Percentiles rank a stretch among this genome's conserved stretches.
Evolutionary conservation across 2,113 vertebrate genomes (phyloP).

Genomic region (Axis porcinus): DNA sequence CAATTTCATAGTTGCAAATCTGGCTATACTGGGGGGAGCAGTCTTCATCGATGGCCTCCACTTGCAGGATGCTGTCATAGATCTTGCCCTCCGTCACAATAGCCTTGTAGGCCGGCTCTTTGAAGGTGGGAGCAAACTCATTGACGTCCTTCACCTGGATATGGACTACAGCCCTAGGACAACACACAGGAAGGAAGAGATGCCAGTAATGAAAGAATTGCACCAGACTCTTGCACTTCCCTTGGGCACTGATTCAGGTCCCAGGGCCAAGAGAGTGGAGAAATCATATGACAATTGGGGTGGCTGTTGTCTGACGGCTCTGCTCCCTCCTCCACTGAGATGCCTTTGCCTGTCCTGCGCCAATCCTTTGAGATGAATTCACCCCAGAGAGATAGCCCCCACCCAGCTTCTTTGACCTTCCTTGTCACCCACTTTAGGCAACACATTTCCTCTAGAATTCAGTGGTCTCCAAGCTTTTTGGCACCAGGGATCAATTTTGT

Average conservation of each 20-base stretch:
- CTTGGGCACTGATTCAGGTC: background rate
- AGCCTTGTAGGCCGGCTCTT: conserved; percentile 88
- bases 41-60: conserved; percentile 94
- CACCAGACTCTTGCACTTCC: rapidly evolving
- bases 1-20: conserved; percentile 97
- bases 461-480: background rate
- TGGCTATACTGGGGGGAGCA: conserved; percentile 98
- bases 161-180: conserved; percentile 93
- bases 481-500: background rate
- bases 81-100: conserved; percentile 94
- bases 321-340: background rate
- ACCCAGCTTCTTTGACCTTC: background rate
- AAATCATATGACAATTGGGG: rapidly evolving
- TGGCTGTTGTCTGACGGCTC: background rate
- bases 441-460: rapidly evolving
- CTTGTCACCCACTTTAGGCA: background rate
- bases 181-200: background rate
- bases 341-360: background rate
- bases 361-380: background rate
- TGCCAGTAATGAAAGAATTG: background rate
- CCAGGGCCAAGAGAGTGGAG: background rate
- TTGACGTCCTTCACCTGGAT: conserved; percentile 98
- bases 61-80: conserved; percentile 96
- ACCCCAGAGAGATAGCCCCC: background rate
- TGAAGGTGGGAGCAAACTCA: conserved; percentile 94